Percentiles rank a stretch among this genome's conserved stretches.
phyloP scores from a whole-genome alignment of 2,888 invertebrate species.

The Labia minor region DNA sequence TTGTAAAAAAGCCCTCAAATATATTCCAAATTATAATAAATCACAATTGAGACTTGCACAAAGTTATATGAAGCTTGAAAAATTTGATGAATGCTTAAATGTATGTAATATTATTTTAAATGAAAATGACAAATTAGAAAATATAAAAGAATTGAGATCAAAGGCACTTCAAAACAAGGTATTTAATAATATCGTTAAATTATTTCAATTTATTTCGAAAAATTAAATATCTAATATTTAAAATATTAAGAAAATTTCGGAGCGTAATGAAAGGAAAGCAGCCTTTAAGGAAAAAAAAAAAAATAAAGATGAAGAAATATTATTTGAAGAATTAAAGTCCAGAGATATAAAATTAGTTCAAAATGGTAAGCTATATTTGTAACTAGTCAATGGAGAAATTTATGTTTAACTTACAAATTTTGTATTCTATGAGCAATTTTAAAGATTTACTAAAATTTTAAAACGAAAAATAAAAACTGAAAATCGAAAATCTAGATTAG shows the following conservation, averaged over 20 bases:
- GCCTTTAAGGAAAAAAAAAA: constrained; percentile 38
- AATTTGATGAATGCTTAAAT: constrained; percentile 58
- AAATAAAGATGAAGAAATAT: constrained; percentile 36
- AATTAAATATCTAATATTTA: constrained; percentile 18
- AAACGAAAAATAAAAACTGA: too few species aligned
- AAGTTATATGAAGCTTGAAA: constrained; percentile 53
- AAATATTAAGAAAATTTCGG: constrained; percentile 38
- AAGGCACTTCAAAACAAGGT: constrained; percentile 44
- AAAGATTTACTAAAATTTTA: too few species aligned
- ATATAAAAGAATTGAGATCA: constrained; percentile 43
- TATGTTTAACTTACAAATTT: constrained; percentile 22
- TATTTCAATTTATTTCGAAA: constrained; percentile 18
- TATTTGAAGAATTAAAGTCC: constrained; percentile 38
- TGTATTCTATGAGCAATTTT: too few species aligned
- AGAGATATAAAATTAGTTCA: constrained; percentile 35
- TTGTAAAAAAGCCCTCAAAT: constrained; percentile 63
- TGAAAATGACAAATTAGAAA: constrained; percentile 44
- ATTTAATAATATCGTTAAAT: too few species aligned
- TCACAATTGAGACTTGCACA: constrained; percentile 63
- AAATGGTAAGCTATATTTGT: constrained; percentile 17
- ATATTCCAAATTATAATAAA: constrained; percentile 67
- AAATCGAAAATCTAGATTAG: too few species aligned
- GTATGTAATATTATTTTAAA: constrained; percentile 59
- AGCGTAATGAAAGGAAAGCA: constrained; percentile 45
- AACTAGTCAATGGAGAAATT: constrained; percentile 5